These are phyloP conservation scores for Parnassius mnemosyne DNA, from an alignment of 2,888 invertebrate genomes.

Conservation along the genomic window DNA sequence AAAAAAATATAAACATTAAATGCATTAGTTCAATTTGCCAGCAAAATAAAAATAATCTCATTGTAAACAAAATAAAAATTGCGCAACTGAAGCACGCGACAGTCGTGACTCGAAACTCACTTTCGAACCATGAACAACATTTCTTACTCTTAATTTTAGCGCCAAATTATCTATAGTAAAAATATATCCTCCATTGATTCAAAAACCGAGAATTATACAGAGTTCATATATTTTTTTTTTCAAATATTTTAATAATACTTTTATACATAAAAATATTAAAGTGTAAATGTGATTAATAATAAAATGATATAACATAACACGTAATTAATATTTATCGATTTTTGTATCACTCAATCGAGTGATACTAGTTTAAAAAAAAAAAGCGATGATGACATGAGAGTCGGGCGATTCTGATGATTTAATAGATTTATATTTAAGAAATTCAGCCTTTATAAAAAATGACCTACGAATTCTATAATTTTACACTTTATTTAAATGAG, in stretches of 20 bases:
- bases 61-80: not conserved
- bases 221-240: constrained; percentile 5
- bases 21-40: constrained; percentile 20
- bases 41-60: constrained; percentile 23
- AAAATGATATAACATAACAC: constrained; percentile 5
- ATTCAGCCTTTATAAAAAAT: too few species aligned
- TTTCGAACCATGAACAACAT: constrained; percentile 1
- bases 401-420: constrained; percentile 9
- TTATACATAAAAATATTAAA: constrained; percentile 12
- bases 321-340: constrained; percentile 2
- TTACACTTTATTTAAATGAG: too few species aligned
- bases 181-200: constrained; percentile 6
- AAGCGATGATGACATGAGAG: not conserved
- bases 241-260: constrained; percentile 25
- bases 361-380: not conserved
- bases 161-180: too few species aligned
- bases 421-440: not conserved
- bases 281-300: constrained; percentile 9
- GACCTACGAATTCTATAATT: too few species aligned
- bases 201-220: constrained; percentile 6
- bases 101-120: not conserved
- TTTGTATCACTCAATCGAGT: constrained; percentile 3
- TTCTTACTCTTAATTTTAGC: too few species aligned
- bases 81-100: not conserved
- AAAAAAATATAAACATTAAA: constrained; percentile 23